These are phyloP conservation scores for Sipha maydis DNA, from an alignment of 2,888 invertebrate species.

Conservation along the genomic window DNA sequence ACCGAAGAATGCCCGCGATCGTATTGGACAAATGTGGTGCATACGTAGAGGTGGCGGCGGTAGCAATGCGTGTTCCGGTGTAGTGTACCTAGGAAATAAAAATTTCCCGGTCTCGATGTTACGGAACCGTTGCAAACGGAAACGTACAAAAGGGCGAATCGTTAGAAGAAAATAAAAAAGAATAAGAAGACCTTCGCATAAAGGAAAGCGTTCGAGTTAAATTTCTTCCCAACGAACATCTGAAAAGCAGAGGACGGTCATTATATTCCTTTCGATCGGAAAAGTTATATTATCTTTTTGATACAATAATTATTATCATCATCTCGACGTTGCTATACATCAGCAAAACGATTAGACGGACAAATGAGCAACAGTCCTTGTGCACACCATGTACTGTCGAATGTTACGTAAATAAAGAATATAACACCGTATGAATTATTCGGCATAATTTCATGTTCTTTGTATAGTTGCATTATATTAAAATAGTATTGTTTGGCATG, in stretches of 20 bases:
- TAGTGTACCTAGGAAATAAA: slow-evolving; percentile 11
- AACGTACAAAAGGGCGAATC: not conserved
- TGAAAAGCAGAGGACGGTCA: too few species aligned
- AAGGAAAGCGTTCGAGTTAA: slow-evolving; percentile 7
- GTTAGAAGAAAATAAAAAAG: not conserved
- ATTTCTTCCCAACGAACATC: not conserved
- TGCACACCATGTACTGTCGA: too few species aligned
- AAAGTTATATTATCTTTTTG: not conserved
- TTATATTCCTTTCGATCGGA: not conserved
- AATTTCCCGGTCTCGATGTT: not conserved
- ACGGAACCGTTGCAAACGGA: not conserved
- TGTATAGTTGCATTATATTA: too few species aligned
- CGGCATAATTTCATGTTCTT: too few species aligned
- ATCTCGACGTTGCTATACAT: not conserved
- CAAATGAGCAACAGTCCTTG: not conserved
- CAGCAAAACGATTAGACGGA: not conserved
- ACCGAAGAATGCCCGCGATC: slow-evolving; percentile 25
- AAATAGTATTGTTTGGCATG: too few species aligned
- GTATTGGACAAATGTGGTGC: not conserved
- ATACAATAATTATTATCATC: not conserved
- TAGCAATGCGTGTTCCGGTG: not conserved
- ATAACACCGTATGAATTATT: too few species aligned
- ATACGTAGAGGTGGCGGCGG: not conserved
- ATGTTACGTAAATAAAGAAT: too few species aligned
- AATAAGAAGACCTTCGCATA: not conserved